Base-by-base conservation (phyloP, 1,140 invertebrate species). In the Drosophila rufa region DNA sequence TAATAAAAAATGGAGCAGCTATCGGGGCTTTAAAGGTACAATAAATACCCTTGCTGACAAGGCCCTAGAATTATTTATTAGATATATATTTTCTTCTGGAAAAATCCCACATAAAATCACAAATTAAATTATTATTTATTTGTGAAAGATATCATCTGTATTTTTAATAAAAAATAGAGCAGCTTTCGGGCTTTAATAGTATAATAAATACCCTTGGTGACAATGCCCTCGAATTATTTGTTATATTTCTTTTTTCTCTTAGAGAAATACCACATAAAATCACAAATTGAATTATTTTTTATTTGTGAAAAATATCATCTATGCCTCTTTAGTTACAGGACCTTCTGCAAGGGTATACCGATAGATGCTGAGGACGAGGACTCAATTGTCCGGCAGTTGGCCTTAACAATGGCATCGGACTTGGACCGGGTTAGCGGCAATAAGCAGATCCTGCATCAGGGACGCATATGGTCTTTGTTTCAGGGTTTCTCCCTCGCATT, bases 361-460 rank as follows among this genome's bases (percentile, higher is more conserved):
- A 40, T n/a, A 15, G 59, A 56, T 53, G 15, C 12, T 33, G 33
- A 3, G 12, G 25, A 48, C 43, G 59, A 40, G 48, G 17, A 48
- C 43, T 68, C 36, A 51, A 38, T 51, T 73, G 42, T 74, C 47
- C 47, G 36, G 40, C 42, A 51, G 47, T 53, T 61, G 68, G 56
- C 48, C 53, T 74, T 46, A 74, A 74, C 69, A 74, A 74, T 75
- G 69, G 46, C 69, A 62, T 47, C 38, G 66, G 15, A 45, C 25
- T 67, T 33, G 17, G 15, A 66, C n/a, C 45, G 43, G 25, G 45
- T 40, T 67, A 15, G 42, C 64, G 61, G 33, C 60, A 36, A 66
- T 68, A 66, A 48, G 61, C 60, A 66, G 61, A 68, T 68, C 27
- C 46, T 38, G 59, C 40, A 66, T 62, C 57, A 36, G n/a, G 36